Evolutionary conservation across 2,113 vertebrate genomes (phyloP).

Genomic region (Hemiscyllium ocellatum): DNA sequence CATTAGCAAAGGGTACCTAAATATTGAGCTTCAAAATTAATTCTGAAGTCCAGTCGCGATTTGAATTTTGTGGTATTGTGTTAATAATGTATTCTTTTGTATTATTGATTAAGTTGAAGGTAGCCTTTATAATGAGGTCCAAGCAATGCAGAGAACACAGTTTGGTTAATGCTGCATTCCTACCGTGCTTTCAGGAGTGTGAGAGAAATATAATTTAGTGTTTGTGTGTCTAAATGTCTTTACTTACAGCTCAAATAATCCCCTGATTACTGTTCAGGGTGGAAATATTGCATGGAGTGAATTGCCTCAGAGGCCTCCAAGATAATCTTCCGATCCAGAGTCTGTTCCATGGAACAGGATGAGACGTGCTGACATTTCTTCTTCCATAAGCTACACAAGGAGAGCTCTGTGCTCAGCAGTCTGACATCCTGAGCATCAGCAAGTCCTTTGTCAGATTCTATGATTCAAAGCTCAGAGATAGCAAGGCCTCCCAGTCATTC

Average conservation of each 20-base stretch:
- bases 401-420: too few relatives aligned
- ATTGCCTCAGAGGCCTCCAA: background rate
- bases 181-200: background rate
- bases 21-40: background rate
- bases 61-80: background rate
- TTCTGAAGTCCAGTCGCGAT: background rate
- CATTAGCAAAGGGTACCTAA: background rate
- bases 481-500: too few relatives aligned
- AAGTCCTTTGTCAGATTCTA: too few relatives aligned
- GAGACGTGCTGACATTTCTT: too few relatives aligned
- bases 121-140: constrained; percentile 1
- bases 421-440: too few relatives aligned
- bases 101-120: constrained; percentile 30
- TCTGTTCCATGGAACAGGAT: too few relatives aligned
- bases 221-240: background rate
- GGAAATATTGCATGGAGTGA: background rate
- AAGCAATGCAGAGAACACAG: background rate
- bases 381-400: too few relatives aligned
- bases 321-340: too few relatives aligned
- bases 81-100: constrained; percentile 19
- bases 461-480: too few relatives aligned
- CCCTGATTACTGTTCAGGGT: background rate
- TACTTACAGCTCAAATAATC: background rate
- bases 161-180: background rate
- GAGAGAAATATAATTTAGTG: background rate